Percentiles rank a stretch among this genome's conserved stretches.
These are phyloP conservation scores for Pituophis catenifer DNA, from an alignment of 2,113 vertebrate genomes.

Conservation along the genomic window DNA sequence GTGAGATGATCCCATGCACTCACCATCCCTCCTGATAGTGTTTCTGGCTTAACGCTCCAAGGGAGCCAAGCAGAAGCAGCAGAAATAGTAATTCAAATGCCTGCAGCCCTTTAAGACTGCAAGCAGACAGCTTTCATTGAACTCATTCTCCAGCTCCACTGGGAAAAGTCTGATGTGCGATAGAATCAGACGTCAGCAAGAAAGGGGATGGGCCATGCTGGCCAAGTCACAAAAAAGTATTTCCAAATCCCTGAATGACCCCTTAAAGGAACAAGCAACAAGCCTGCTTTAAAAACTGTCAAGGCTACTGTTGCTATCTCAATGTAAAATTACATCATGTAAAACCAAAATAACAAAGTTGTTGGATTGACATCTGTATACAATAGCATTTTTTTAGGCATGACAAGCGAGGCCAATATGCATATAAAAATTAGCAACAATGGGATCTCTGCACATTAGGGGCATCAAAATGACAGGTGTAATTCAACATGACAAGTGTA, in stretches of 20 bases:
- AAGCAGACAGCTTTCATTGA: constrained; percentile 67
- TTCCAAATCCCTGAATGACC: constrained; percentile 42
- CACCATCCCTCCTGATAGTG: constrained; percentile 44
- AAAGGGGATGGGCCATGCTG: constrained; percentile 61
- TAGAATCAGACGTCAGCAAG: constrained; percentile 69
- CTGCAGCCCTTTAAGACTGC: constrained; percentile 55
- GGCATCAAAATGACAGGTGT: not conserved
- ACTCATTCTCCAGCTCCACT: constrained; percentile 62
- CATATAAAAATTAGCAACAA: not conserved
- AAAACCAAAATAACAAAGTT: constrained; percentile 1
- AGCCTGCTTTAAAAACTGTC: not conserved
- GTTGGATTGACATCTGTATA: not conserved
- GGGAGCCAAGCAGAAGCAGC: constrained; percentile 23
- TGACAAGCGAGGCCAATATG: not conserved
- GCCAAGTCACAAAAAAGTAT: constrained; percentile 61
- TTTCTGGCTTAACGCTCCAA: constrained; percentile 42
- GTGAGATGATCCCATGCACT: constrained; percentile 56
- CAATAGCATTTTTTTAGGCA: not conserved
- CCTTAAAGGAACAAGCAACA: constrained; percentile 12
- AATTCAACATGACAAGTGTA: not conserved
- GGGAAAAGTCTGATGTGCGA: constrained; percentile 68
- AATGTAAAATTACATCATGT: not conserved
- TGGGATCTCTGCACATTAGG: not conserved
- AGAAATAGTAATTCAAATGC: constrained; percentile 40
- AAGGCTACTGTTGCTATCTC: not conserved